Conservation (phyloP, 1,140 invertebrate genomes). For the Ceratosolen solmsi region DNA sequence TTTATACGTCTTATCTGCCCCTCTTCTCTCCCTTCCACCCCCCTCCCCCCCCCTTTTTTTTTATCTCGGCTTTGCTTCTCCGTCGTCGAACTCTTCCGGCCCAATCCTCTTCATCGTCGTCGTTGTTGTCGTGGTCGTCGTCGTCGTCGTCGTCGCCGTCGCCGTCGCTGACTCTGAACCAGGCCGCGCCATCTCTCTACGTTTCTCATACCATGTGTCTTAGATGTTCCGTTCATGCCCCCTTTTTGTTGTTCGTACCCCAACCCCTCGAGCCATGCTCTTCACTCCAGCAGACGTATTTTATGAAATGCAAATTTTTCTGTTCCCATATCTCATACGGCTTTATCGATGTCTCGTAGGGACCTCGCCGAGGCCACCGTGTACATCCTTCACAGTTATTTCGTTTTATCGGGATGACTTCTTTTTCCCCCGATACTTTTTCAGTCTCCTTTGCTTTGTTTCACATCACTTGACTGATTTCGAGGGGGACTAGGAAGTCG, state of each 20-base stretch:
- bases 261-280: background rate
- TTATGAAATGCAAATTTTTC: conserved; percentile 61
- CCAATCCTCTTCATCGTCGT: background rate
- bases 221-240: background rate
- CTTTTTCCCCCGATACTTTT: background rate
- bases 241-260: conserved; percentile 12
- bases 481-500: background rate
- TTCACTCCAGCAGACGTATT: conserved; percentile 56
- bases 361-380: background rate
- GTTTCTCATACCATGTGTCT: conserved; percentile 10
- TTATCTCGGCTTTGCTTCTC: conserved; percentile 9
- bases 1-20: conserved; percentile 16
- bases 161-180: background rate
- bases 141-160: background rate
- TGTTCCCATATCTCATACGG: conserved; percentile 41
- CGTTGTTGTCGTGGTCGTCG: background rate
- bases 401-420: conserved; percentile 40
- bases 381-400: conserved; percentile 30
- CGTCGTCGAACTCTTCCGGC: conserved; percentile 43
- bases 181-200: conserved; percentile 11
- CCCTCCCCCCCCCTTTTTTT: conserved; percentile 14
- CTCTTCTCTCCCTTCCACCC: background rate
- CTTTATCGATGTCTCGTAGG: conserved; percentile 47
- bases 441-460: background rate
- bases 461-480: conserved; percentile 5